phyloP scores from a whole-genome alignment of 2,888 invertebrate species.

The Leptogaster cylindrica region DNA sequence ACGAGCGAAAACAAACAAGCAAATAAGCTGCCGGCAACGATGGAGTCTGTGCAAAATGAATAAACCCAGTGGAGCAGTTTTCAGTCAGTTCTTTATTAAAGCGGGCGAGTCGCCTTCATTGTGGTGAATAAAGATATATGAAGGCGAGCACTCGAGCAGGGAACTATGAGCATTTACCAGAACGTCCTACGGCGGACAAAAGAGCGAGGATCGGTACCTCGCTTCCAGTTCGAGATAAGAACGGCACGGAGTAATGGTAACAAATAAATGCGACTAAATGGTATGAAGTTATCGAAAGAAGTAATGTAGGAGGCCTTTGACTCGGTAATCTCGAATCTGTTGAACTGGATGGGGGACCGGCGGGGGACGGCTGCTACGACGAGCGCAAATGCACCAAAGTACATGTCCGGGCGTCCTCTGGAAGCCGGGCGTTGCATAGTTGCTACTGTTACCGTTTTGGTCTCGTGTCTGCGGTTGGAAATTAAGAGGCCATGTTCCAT shows the following conservation, averaged over 20 bases:
- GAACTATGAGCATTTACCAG: constrained; percentile 24
- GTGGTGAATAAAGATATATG: constrained; percentile 32
- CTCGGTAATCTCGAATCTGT: constrained; percentile 6
- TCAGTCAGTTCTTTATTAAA: background rate
- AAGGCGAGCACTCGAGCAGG: constrained; percentile 17
- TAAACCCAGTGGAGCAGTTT: background rate
- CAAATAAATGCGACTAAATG: constrained; percentile 62
- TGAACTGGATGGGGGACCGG: background rate
- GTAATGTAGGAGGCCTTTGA: constrained; percentile 43
- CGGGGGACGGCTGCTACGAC: background rate
- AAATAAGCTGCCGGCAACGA: too few species aligned
- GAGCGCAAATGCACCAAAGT: constrained; percentile 1
- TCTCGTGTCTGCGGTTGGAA: constrained; percentile 36
- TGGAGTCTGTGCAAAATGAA: too few species aligned
- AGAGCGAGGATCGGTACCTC: constrained; percentile 11
- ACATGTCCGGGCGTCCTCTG: constrained; percentile 11
- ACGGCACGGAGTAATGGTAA: constrained; percentile 58
- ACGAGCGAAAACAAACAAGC: too few species aligned
- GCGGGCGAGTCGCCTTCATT: background rate
- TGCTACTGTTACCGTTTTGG: constrained; percentile 37
- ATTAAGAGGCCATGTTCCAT: constrained; percentile 40
- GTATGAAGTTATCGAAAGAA: constrained; percentile 49
- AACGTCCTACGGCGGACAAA: constrained; percentile 24
- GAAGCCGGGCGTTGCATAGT: background rate
- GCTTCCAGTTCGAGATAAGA: constrained; percentile 28